A percentile compares a stretch with the other conserved stretches of the same genome.
phyloP scores from a whole-genome alignment of 2,797 vertebrate species.

The Emys orbicularis region DNA sequence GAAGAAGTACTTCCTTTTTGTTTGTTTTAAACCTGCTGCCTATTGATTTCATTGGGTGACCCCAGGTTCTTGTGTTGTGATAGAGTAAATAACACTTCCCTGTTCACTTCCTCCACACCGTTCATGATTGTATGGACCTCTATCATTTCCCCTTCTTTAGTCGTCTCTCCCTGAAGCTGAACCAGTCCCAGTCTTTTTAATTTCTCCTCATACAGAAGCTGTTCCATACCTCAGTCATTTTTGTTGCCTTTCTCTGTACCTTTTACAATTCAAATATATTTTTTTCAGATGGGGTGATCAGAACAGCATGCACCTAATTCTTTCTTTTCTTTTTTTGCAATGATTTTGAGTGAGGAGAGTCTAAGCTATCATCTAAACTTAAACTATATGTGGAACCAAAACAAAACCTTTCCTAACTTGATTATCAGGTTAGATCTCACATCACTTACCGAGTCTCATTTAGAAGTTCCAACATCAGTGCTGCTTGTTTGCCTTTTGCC shows the following conservation, averaged over 20 bases:
- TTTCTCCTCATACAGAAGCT: background rate
- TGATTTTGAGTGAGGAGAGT: background rate
- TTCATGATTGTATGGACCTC: background rate
- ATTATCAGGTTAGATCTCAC: background rate
- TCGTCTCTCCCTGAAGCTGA: background rate
- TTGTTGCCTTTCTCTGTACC: background rate
- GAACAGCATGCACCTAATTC: background rate
- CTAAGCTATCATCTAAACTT: background rate
- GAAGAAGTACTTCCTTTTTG: background rate
- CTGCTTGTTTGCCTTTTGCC: background rate
- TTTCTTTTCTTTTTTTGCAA: background rate
- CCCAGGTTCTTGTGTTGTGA: background rate
- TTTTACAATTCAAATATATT: background rate
- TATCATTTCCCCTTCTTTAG: background rate
- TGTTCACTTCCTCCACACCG: background rate
- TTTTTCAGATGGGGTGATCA: background rate
- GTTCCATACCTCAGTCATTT: background rate
- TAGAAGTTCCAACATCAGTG: background rate
- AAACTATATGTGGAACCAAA: background rate
- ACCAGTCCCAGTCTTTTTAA: no score
- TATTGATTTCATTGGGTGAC: background rate
- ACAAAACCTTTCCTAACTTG: background rate
- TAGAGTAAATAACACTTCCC: background rate
- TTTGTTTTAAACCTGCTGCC: background rate
- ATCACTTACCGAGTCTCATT: background rate